Evolutionary conservation across 2,888 invertebrate genomes (phyloP).

Genomic region (Lycocerus yunnanus): DNA sequence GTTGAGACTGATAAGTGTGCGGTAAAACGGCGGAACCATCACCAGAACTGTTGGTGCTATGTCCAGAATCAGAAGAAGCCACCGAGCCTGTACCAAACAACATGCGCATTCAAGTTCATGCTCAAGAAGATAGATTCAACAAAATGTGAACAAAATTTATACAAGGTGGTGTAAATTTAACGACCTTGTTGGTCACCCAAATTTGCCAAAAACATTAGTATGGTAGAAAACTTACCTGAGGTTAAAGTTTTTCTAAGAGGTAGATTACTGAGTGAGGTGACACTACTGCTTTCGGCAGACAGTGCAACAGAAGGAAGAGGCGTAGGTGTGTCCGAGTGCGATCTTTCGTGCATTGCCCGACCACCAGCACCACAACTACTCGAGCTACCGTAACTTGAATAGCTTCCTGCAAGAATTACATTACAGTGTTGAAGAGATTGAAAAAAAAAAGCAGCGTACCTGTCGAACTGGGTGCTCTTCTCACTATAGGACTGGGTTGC

Average conservation of each 20-base stretch:
- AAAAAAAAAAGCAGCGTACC: conserved; percentile 42
- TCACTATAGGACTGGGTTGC: conserved; percentile 66
- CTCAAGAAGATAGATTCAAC: conserved; percentile 31
- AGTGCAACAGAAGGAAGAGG: conserved; percentile 85
- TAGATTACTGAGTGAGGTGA: conserved; percentile 89
- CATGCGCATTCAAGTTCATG: conserved; percentile 45
- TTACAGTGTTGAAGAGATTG: background rate
- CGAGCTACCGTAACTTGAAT: conserved; percentile 61
- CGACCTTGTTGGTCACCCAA: background rate
- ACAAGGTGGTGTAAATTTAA: background rate
- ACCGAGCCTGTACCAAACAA: conserved; percentile 70
- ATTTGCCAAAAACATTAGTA: conserved; percentile 5
- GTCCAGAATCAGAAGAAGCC: conserved; percentile 90
- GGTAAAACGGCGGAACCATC: conserved; percentile 60
- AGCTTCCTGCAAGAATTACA: conserved; percentile 49
- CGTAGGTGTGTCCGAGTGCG: conserved; percentile 87
- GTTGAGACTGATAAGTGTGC: conserved; percentile 49
- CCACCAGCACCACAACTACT: conserved; percentile 55
- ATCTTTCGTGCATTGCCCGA: conserved; percentile 81
- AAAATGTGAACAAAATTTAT: background rate
- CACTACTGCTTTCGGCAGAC: conserved; percentile 93
- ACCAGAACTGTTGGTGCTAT: conserved; percentile 74
- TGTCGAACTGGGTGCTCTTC: conserved; percentile 59
- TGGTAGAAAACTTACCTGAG: conserved; percentile 61
- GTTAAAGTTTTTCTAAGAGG: conserved; percentile 82